Evolutionary conservation across 2,113 vertebrate species (phyloP), one percentile per base, ranked within the genome.

Genomic region (Prochilodus magdalenae): DNA sequence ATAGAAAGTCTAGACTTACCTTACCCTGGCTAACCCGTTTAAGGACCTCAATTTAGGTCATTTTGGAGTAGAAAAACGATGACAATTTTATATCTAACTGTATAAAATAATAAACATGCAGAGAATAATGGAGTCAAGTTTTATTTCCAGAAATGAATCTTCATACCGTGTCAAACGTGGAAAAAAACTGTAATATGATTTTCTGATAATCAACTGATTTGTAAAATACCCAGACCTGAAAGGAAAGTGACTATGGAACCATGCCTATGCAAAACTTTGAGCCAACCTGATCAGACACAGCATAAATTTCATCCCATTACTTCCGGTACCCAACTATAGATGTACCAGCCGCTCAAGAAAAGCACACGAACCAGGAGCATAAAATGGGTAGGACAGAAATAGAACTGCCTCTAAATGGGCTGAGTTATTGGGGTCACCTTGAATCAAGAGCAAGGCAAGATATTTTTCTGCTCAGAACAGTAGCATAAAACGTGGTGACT

Each of bases 1-100:
- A 96, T 94, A 94, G 93, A 97, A 97, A 95, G 94, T 96, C 93
- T 94, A 92, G 94, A 99, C 98, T 99, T 99, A 99, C 98, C 98
- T 98, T 96, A 94, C 94, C 96, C 95, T 95, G 92, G 94, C 96
- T 97, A 98, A 96, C 44, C 93, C 94, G 66, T 75, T 97, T 96
- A 96, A 96, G 90, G 96, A 96, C 95, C 92, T 96, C 92, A 95
- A 94, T 95, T 96, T 81, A 95, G 95, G 94, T 95, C 92, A 93
- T 89, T 86, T 93, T 90, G 84, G 86, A 95, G 92, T 92, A 95
- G 93, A 93, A 94, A 96, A 95, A 97, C 94, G 95, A 94, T 92
- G 87, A 94, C 92, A 92, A 94, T 95, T 70, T 67, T 96, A 96
- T 95, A 93, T 94, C 90, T 66, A 96, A 97, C 95, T 96, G 94